Evolutionary conservation across 2,113 vertebrate species (phyloP).

Genomic region (Aplodontia rufa): DNA sequence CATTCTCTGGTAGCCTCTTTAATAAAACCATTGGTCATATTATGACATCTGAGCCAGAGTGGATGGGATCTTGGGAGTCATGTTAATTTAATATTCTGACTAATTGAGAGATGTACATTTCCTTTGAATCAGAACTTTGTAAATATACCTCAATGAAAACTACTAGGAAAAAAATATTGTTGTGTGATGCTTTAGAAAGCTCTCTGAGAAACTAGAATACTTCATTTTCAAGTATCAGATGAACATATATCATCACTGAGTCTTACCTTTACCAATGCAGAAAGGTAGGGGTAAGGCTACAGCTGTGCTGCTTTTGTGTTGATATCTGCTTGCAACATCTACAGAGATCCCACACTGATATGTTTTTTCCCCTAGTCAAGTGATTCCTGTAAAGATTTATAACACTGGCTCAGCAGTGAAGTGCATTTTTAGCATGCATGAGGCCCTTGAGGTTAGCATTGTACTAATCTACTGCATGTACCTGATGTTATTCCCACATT

Average conservation of each 20-base stretch:
- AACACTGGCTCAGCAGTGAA: background rate
- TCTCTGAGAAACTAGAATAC: background rate
- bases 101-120: background rate
- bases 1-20: background rate
- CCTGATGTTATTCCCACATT: background rate
- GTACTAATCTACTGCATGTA: background rate
- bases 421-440: no score
- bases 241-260: background rate
- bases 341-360: background rate
- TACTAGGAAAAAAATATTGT: slow-evolving; percentile 39
- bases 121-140: slow-evolving; percentile 13
- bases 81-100: slow-evolving; percentile 2
- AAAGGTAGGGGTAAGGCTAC: background rate
- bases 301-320: background rate
- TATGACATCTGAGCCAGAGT: background rate
- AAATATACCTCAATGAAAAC: slow-evolving; percentile 29
- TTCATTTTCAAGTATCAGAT: background rate
- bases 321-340: background rate
- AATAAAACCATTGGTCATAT: background rate
- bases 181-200: background rate
- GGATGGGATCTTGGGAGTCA: background rate
- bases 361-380: background rate
- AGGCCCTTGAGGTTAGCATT: background rate
- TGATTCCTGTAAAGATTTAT: background rate
- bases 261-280: background rate